Evolutionary conservation across 2,888 invertebrate genomes (phyloP).

Genomic region (Drosophila heteroneura): DNA sequence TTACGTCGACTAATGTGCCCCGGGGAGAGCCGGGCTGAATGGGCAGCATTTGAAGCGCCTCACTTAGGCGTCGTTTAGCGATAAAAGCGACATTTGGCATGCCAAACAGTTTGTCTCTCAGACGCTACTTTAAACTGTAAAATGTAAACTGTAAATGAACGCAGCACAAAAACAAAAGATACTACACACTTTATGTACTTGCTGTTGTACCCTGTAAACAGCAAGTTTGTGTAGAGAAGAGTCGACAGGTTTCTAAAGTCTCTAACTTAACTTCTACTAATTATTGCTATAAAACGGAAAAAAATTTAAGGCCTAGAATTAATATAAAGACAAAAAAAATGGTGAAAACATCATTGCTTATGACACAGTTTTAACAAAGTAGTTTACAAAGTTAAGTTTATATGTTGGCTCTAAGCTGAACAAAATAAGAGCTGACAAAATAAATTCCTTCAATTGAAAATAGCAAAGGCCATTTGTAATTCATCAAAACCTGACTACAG

Average conservation of each 20-base stretch:
- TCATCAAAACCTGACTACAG: background rate
- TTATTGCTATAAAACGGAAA: background rate
- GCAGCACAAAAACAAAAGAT: conserved; percentile 61
- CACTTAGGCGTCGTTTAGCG: conserved; percentile 79
- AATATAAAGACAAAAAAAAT: background rate
- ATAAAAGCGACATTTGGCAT: conserved; percentile 68
- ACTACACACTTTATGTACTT: conserved; percentile 52
- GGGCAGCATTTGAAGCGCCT: conserved; percentile 54
- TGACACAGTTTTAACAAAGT: background rate
- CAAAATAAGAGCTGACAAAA: background rate
- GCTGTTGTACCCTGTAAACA: conserved; percentile 7
- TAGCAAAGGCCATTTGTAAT: background rate
- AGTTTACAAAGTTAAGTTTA: background rate
- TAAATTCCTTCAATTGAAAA: too few species aligned
- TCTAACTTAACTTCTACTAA: background rate
- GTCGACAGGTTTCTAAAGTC: background rate
- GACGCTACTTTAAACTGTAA: conserved; percentile 65
- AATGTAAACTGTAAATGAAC: conserved; percentile 69
- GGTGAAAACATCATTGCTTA: background rate
- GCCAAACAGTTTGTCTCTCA: conserved; percentile 34
- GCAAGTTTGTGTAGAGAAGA: too few species aligned
- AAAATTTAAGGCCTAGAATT: background rate
- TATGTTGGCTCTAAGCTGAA: background rate
- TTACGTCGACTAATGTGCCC: conserved; percentile 70
- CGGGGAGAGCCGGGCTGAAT: conserved; percentile 7